These are phyloP conservation scores for Caloenas nicobarica DNA, from an alignment of 2,113 vertebrate species.

Conservation along the genomic window DNA sequence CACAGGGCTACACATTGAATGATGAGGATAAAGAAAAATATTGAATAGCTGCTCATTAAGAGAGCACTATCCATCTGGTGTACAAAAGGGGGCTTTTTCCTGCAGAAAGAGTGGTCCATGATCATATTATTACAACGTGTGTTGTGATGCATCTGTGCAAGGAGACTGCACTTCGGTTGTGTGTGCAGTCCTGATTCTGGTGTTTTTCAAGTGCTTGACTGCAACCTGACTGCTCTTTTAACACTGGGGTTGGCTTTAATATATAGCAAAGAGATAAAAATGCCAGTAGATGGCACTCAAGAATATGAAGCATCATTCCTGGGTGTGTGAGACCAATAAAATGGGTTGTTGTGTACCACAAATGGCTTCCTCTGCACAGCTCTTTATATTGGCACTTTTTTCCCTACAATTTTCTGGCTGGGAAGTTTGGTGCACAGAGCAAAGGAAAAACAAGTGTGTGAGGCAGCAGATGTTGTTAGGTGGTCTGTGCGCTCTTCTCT, in stretches of 20 bases:
- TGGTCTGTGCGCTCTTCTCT: background rate
- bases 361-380: conserved; percentile 34
- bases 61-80: conserved; percentile 31
- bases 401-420: background rate
- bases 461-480: background rate
- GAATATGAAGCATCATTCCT: conserved; percentile 1
- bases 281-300: conserved; percentile 68
- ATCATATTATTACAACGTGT: background rate
- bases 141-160: background rate
- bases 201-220: conserved; percentile 42
- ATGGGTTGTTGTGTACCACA: background rate
- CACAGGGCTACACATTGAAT: conserved; percentile 41
- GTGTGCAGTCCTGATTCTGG: background rate
- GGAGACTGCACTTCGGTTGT: background rate
- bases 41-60: conserved; percentile 61
- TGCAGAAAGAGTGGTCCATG: background rate
- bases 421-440: background rate
- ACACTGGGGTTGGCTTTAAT: background rate
- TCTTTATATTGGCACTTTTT: background rate
- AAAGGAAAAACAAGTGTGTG: background rate
- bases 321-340: background rate
- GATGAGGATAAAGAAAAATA: conserved; percentile 67
- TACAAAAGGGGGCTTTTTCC: background rate
- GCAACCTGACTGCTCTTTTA: background rate
- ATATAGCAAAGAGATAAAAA: conserved; percentile 2